These are phyloP conservation scores for Metellina segmentata DNA, from an alignment of 2,888 invertebrate genomes.

Conservation along the genomic window DNA sequence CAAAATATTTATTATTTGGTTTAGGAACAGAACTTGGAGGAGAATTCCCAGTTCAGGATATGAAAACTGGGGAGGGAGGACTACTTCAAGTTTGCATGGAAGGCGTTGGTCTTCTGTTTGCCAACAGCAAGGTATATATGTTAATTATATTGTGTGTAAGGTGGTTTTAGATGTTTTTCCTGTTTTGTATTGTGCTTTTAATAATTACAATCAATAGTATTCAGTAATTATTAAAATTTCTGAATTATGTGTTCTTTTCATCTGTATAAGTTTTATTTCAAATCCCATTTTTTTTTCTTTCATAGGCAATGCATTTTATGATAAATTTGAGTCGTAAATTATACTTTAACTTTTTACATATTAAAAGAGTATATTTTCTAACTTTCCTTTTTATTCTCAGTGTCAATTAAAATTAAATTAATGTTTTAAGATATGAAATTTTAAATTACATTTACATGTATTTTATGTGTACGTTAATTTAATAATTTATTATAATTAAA, in stretches of 20 bases:
- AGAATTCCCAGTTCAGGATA: conserved; percentile 99
- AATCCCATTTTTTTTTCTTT: neutral
- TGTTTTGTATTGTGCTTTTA: neutral
- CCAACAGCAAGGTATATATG: conserved; percentile 96
- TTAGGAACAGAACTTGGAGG: conserved; percentile 84
- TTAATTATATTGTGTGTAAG: neutral
- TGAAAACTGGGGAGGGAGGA: conserved; percentile 97
- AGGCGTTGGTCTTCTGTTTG: conserved; percentile 98
- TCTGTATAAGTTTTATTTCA: conserved; percentile 10
- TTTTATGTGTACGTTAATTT: too few species aligned
- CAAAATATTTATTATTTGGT: neutral
- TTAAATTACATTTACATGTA: too few species aligned
- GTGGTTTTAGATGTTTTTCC: neutral
- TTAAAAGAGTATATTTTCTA: too few species aligned
- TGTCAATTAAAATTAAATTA: too few species aligned
- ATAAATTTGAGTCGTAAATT: too few species aligned
- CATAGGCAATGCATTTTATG: neutral
- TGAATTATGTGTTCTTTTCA: neutral
- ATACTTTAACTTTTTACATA: too few species aligned
- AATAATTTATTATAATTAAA: too few species aligned
- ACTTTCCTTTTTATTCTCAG: too few species aligned
- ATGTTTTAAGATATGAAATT: too few species aligned
- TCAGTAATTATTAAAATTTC: neutral
- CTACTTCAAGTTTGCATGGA: conserved; percentile 98
- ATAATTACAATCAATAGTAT: neutral